Conservation (phyloP, 2,113 vertebrate genomes). For the Cyphomyrus plagiostoma region DNA sequence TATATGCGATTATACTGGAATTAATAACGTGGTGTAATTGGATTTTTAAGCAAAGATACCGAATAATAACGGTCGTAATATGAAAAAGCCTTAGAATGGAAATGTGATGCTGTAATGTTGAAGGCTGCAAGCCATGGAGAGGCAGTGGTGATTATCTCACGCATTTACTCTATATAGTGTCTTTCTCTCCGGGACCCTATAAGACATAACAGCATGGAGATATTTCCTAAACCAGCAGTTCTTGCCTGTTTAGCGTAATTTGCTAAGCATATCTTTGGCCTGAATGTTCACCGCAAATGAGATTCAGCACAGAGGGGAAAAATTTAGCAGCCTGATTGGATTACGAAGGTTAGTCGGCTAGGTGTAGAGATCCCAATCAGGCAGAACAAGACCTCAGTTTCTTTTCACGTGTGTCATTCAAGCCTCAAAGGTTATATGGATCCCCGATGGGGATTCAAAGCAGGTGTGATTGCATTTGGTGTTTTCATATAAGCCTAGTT, state of each 20-base stretch:
- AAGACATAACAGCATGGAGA: neutral
- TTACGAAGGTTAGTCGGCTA: neutral
- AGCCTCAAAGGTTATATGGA: neutral
- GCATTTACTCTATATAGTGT: neutral
- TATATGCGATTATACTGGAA: conserved; percentile 56
- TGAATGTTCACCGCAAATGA: neutral
- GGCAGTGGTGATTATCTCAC: conserved; percentile 27
- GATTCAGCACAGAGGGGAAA: neutral
- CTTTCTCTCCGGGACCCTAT: neutral
- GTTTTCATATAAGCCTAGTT: neutral
- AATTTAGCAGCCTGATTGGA: neutral
- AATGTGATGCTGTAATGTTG: conserved; percentile 41
- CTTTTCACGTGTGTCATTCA: neutral
- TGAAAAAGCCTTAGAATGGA: conserved; percentile 32
- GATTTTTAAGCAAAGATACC: conserved; percentile 52
- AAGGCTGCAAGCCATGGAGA: conserved; percentile 26
- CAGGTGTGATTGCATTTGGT: neutral
- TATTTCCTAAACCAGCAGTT: neutral
- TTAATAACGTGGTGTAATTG: conserved; percentile 59
- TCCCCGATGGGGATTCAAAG: neutral
- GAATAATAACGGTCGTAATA: conserved; percentile 49
- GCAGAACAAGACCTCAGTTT: neutral
- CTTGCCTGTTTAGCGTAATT: neutral
- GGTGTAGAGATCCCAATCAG: neutral
- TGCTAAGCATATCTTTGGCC: neutral